Evolutionary conservation across 2,113 vertebrate species (phyloP), one percentile per base, ranked within the genome.

Genomic region (Helogale parvula): DNA sequence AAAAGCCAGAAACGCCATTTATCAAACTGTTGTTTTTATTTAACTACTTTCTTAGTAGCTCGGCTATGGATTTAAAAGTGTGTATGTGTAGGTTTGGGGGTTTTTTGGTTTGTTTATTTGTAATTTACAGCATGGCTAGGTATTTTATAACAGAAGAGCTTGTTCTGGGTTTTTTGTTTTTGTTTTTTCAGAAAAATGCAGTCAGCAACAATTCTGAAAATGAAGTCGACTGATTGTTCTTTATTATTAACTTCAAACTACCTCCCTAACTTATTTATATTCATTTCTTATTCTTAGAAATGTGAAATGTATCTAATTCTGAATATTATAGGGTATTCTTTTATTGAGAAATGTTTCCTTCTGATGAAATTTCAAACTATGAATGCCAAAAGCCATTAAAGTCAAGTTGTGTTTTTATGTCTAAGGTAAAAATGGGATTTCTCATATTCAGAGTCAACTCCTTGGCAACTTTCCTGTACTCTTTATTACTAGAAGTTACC

Each of bases 341-440:
- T 94, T 88, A 86, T 71, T 87, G 35, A 94, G 80, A 94, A 97
- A 76, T 38, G 16, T 63, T 88, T 93, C 10, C 7, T 84, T 71
- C 50, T 87, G 33, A 97, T 60, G 23, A 93, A 94, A 93, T 69
- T 66, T 87, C 31, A 94, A 97, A 65, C 35, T 83, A 8, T 80
- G 54, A 71, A 72, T 74, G 45, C 31, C 72, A 86, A 95, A 95
- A 27, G 52, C 38, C 84, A 88, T 84, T 92, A 71, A 94, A 66
- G 35, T 88, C 54, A 93, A 69, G n/a, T 29, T 45, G 76, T 52
- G 21, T 79, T 90, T 93, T 82, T 65, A 68, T 2, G 33, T 25
- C 79, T 93, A 89, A 87, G 38, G 27, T 60, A 86, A 92, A 79
- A 92, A 31, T 66, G 50, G 10, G 31, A 93, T 74, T 88, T 82